Evolutionary conservation across 2,888 invertebrate genomes (phyloP).

Genomic region (Tachystola acroxantha): DNA sequence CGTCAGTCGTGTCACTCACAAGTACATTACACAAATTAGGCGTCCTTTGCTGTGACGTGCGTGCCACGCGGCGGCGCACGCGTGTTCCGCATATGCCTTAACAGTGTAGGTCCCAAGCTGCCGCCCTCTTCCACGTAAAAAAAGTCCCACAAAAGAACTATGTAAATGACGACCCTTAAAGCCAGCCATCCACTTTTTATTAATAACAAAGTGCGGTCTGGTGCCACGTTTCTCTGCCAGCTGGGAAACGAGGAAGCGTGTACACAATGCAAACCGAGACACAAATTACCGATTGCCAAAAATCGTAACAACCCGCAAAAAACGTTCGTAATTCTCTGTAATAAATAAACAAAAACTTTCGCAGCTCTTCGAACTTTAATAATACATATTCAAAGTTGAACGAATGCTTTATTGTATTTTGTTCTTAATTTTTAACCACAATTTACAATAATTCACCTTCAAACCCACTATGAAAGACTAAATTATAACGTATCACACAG

Average conservation of each 20-base stretch:
- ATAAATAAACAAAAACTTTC: conserved; percentile 25
- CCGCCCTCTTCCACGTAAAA: conserved; percentile 32
- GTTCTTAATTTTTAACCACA: conserved; percentile 32
- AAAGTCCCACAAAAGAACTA: conserved; percentile 48
- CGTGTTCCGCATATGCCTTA: conserved; percentile 11
- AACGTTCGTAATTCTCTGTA: conserved; percentile 21
- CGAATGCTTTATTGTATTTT: conserved; percentile 48
- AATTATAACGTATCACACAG: conserved; percentile 28
- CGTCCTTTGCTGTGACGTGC: conserved; percentile 4
- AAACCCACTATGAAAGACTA: conserved; percentile 30
- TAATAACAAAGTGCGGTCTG: conserved; percentile 56
- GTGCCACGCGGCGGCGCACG: conserved; percentile 13
- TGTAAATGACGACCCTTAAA: conserved; percentile 48
- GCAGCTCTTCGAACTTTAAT: conserved; percentile 33
- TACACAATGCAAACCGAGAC: conserved; percentile 38
- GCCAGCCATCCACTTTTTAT: conserved; percentile 56
- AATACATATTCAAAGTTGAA: conserved; percentile 45
- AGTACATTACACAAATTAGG: too few species aligned
- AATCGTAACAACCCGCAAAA: conserved; percentile 41
- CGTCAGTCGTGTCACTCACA: conserved; percentile 1
- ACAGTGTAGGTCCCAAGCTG: conserved; percentile 31
- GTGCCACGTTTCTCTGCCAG: conserved; percentile 60
- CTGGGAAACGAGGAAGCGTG: conserved; percentile 61
- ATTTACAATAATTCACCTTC: conserved; percentile 33
- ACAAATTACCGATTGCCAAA: conserved; percentile 56